These are phyloP conservation scores for Torymus aiolomorphi DNA, from an alignment of 2,888 invertebrate species.

Conservation along the genomic window DNA sequence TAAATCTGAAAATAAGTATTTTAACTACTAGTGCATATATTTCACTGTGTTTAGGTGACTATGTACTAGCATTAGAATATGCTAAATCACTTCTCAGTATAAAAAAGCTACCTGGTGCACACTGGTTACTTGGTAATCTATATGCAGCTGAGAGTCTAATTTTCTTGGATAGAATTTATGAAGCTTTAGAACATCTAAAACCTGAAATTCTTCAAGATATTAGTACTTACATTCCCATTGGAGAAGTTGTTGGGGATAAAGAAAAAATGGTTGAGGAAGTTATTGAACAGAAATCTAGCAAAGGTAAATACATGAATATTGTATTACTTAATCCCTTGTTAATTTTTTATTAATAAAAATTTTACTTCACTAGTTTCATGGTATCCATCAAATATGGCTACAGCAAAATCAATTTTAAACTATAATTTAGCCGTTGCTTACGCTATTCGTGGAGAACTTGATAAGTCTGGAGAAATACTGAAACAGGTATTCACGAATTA, in stretches of 20 bases:
- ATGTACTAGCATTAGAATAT: conserved; percentile 86
- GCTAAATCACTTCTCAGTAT: conserved; percentile 85
- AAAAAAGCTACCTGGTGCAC: conserved; percentile 83
- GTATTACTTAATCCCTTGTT: too few species aligned
- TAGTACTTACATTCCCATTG: conserved; percentile 72
- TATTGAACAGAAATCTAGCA: conserved; percentile 65
- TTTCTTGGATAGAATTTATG: conserved; percentile 86
- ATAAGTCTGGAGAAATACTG: conserved; percentile 79
- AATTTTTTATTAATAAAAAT: neutral
- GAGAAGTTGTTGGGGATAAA: conserved; percentile 67
- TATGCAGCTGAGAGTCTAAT: conserved; percentile 94
- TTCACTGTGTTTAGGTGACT: conserved; percentile 89
- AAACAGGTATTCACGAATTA: conserved; percentile 68
- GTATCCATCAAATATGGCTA: conserved; percentile 81
- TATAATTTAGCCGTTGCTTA: conserved; percentile 88
- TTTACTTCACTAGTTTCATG: conserved; percentile 72
- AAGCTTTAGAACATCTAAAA: conserved; percentile 90
- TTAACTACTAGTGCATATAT: conserved; percentile 90
- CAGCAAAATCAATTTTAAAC: conserved; percentile 84
- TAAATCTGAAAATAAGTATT: conserved; percentile 78
- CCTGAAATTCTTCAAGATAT: conserved; percentile 83
- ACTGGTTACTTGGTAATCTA: conserved; percentile 88
- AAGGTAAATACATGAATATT: conserved; percentile 60
- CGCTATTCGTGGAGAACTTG: conserved; percentile 85
- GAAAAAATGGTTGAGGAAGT: conserved; percentile 76